Conservation (phyloP, 2,888 invertebrate genomes). For the Tenthredo notha region DNA sequence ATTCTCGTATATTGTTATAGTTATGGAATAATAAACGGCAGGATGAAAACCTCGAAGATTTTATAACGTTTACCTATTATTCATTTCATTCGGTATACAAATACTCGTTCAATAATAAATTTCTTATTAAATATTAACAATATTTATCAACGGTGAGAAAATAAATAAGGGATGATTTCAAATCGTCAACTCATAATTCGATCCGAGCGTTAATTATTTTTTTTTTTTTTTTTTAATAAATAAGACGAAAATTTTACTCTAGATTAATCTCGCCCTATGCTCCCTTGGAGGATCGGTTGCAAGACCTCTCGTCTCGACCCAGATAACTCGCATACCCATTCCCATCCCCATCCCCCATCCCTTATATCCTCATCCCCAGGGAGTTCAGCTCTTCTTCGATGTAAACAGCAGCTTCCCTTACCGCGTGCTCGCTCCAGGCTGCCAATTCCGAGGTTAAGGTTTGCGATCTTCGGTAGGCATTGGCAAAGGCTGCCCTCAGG, state of each 20-base stretch:
- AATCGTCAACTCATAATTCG: too few species aligned
- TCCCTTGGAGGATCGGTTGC: slow-evolving; percentile 12
- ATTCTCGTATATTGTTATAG: neutral
- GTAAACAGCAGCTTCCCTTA: slow-evolving; percentile 51
- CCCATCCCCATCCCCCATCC: neutral
- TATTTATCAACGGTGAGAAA: neutral
- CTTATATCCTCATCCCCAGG: slow-evolving; percentile 29
- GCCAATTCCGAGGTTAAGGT: slow-evolving; percentile 51
- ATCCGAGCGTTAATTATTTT: neutral
- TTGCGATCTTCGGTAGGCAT: slow-evolving; percentile 36
- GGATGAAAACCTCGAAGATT: neutral
- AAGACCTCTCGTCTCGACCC: slow-evolving; percentile 32
- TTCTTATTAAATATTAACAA: neutral
- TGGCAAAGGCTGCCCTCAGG: neutral
- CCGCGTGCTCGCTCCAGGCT: slow-evolving; percentile 48
- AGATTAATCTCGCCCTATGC: slow-evolving; percentile 27
- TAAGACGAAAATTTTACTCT: neutral
- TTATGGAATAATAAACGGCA: neutral
- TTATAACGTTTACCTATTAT: neutral
- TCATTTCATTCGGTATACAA: neutral
- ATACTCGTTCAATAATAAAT: neutral
- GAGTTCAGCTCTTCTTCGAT: slow-evolving; percentile 42
- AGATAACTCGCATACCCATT: slow-evolving; percentile 1
- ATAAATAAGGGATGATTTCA: neutral
- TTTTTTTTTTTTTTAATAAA: neutral